Conservation (phyloP, 2,113 vertebrate genomes). For the Onychorhynchus coronatus region DNA sequence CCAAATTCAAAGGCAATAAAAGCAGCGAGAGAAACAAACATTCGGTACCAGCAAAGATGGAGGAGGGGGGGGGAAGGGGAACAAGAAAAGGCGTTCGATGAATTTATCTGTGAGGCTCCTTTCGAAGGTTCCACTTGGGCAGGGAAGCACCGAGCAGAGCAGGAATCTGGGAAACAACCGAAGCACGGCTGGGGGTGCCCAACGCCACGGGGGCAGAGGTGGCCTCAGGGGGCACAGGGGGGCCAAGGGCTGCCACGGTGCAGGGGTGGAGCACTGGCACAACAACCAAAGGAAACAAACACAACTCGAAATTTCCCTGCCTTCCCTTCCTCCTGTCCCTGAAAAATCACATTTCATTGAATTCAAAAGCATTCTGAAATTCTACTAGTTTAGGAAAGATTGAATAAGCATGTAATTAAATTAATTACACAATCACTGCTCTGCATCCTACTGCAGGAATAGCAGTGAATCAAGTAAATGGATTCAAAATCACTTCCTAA, state of each 20-base stretch:
- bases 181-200: neutral
- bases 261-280: neutral
- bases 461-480: conserved; percentile 61
- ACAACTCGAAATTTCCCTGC: neutral
- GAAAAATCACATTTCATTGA: conserved; percentile 52
- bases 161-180: neutral
- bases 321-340: neutral
- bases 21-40: neutral
- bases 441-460: conserved; percentile 67
- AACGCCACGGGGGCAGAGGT: accelerated
- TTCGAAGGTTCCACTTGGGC: neutral
- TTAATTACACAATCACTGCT: conserved; percentile 77
- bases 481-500: conserved; percentile 44
- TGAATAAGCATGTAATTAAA: conserved; percentile 77
- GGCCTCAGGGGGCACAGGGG: neutral
- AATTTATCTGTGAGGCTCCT: neutral
- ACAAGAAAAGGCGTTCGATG: neutral
- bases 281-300: neutral
- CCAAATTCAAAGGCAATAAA: neutral
- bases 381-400: conserved; percentile 70
- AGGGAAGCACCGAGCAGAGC: neutral
- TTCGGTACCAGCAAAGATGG: neutral
- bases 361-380: conserved; percentile 72
- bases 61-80: neutral
- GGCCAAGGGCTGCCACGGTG: neutral